Percentiles rank a stretch among this genome's conserved stretches.
Conservation (phyloP, 2,797 vertebrate genomes). For the Clamator glandarius region DNA sequence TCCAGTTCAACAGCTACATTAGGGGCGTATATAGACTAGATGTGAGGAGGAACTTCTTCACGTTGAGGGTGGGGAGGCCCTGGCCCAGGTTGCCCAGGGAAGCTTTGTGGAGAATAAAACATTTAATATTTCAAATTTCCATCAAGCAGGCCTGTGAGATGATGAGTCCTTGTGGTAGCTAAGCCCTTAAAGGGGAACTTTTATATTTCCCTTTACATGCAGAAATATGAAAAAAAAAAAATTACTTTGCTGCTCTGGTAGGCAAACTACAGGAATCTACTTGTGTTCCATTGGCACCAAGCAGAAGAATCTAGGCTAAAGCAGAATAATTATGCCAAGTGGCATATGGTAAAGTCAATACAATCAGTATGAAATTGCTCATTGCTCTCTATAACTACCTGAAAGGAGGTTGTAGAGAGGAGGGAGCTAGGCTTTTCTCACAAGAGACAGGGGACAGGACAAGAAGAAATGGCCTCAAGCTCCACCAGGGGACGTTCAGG, state of each 20-base stretch:
- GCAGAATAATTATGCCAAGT: not conserved
- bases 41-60: no score
- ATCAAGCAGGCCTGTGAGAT: not conserved
- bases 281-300: not conserved
- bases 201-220: rapidly evolving
- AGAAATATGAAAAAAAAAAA: not conserved
- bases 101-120: not conserved
- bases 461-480: no score
- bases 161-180: not conserved
- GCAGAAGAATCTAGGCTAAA: not conserved
- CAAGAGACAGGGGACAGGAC: no score
- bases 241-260: not conserved
- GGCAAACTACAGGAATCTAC: not conserved
- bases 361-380: not conserved
- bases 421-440: no score
- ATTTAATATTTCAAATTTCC: not conserved
- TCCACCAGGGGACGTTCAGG: no score
- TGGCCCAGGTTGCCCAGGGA: no score
- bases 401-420: no score
- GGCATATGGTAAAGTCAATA: not conserved
- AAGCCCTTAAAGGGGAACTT: not conserved
- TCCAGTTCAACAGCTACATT: no score
- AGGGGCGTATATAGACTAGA: no score
- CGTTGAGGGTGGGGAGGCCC: no score
- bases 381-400: no score